Base-by-base conservation (phyloP, 2,888 invertebrate species). In the Bibio marci region DNA sequence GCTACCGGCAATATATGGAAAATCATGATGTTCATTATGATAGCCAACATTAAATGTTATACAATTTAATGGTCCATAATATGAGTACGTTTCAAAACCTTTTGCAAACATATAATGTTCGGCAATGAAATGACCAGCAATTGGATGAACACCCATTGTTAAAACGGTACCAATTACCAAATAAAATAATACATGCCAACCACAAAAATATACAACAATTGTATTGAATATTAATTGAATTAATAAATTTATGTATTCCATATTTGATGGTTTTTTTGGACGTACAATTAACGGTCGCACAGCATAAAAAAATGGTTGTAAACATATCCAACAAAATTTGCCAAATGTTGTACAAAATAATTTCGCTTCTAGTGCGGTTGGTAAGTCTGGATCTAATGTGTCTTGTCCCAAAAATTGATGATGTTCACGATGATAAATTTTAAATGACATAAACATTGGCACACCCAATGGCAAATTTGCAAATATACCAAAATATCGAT, bases 1-100 rank as follows among this genome's bases (percentile, higher is more conserved):
- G 7, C 81, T 79, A 26, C 92, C 92, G 6, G 91, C 87, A 2
- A 92, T 82, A 14, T 85, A 83, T 1, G 94, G 94, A 61, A 92
- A 92, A 66, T 94, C 94, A 53, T 94, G 94, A 57, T 94, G 94
- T 54, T 94, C 94, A 54, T 91, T 92, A 54, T 94, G 94, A 34
- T 34, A 92, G 1, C 98, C 98, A 19, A 98, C 98, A 59, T 98
- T 98, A 62, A 95, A 98, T 0, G 95, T 95, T 42, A 98, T 82
- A 67, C 77, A 81, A 62, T 98, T 98, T 13, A 98, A 68, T 0
- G 87, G 82, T 0, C 98, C 98, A 57, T 98, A 98, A 63, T 98
- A 97, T 1, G 94, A 94, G 54, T 95, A 97, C 0, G 97, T 98
- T 63, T 98, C 97, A 54, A 76, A 91, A 1, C 94, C 94, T 57